A percentile compares a stretch with the other conserved stretches of the same genome.
Conservation (phyloP, 2,113 vertebrate species). For the Notarius lentiginosus region DNA sequence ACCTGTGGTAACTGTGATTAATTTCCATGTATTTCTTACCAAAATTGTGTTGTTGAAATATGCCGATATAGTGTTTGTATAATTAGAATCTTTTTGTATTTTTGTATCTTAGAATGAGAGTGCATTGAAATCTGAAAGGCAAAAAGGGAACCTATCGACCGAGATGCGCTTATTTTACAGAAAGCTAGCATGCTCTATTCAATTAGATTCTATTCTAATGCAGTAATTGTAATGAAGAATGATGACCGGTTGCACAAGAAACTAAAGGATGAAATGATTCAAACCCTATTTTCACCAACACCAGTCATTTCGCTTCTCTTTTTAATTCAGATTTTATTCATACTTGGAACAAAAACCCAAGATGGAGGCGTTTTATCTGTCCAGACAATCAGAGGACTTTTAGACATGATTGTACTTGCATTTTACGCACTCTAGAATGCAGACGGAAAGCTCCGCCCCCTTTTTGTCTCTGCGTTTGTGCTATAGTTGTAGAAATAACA, state of each 20-base stretch:
- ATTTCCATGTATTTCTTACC: slow-evolving; percentile 37
- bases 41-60: slow-evolving; percentile 29
- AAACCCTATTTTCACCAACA: not conserved
- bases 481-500: not conserved
- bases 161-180: not conserved
- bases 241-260: not conserved
- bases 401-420: not conserved
- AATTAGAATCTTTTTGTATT: slow-evolving; percentile 53
- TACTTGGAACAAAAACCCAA: not conserved
- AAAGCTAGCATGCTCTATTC: not conserved
- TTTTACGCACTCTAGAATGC: not conserved
- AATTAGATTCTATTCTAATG: not conserved
- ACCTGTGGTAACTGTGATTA: slow-evolving; percentile 33
- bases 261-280: not conserved
- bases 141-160: not conserved
- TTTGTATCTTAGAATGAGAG: slow-evolving; percentile 47
- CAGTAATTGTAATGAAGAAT: not conserved
- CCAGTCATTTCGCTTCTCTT: not conserved
- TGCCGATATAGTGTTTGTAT: slow-evolving; percentile 43
- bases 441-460: not conserved
- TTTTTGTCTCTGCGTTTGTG: not conserved
- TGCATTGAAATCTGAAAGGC: not conserved
- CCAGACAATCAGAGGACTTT: not conserved
- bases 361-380: not conserved
- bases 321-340: not conserved